Evolutionary conservation across 2,113 vertebrate genomes (phyloP).

Genomic region (Tringa solitaria): DNA sequence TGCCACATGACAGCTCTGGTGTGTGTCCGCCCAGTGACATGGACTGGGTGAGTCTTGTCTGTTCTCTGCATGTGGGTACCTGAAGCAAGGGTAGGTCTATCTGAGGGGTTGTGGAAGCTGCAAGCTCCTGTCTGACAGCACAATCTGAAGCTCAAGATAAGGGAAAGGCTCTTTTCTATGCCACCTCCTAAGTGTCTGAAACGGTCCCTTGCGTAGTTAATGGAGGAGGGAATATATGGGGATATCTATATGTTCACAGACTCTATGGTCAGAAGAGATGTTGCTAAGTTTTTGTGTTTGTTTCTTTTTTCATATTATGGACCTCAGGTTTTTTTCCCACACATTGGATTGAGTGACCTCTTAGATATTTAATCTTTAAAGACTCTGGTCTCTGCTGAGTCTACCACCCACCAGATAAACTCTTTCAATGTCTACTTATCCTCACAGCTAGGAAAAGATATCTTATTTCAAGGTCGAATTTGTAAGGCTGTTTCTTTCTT

Average conservation of each 20-base stretch:
- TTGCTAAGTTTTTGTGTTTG: not conserved
- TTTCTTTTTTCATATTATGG: not conserved
- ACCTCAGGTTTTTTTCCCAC: not conserved
- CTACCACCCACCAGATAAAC: not conserved
- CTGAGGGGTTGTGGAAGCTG: not conserved
- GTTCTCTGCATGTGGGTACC: rapidly evolving
- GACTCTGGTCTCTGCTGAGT: not conserved
- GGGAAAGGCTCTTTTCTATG: not conserved
- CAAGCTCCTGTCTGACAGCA: not conserved
- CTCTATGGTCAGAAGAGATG: not conserved
- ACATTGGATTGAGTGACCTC: not conserved
- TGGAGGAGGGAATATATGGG: not conserved
- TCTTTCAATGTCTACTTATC: not conserved
- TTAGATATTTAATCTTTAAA: not conserved
- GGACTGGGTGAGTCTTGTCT: not conserved
- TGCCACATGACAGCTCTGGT: not conserved
- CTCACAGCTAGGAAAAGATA: not conserved
- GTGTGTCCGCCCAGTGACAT: not conserved
- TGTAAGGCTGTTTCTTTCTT: not conserved
- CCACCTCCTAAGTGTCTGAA: not conserved
- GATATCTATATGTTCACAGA: not conserved
- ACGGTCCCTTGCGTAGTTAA: not conserved
- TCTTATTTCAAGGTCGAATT: not conserved
- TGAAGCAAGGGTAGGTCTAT: not conserved
- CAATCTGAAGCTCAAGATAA: not conserved